Conservation (phyloP, 1,140 invertebrate species). For the Phymorhynchus buccinoides region DNA sequence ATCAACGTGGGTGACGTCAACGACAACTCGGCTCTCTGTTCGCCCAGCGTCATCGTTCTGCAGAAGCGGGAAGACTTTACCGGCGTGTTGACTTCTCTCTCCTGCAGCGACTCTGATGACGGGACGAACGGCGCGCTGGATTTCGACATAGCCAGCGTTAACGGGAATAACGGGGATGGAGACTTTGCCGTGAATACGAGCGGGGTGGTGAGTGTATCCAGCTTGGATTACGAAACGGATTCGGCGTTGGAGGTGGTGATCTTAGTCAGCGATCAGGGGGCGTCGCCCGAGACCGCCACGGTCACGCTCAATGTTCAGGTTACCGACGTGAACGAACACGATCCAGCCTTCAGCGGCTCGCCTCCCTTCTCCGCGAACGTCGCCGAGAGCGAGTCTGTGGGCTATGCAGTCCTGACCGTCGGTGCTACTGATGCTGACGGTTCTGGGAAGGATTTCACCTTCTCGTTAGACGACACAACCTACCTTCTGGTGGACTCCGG, state of each 20-base stretch:
- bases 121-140: conserved; percentile 44
- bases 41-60: conserved; percentile 41
- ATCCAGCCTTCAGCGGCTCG: conserved; percentile 49
- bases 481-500: conserved; percentile 35
- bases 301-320: conserved; percentile 51
- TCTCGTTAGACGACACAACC: conserved; percentile 51
- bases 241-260: conserved; percentile 38
- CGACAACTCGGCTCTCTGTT: conserved; percentile 56
- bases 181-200: not conserved
- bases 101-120: conserved; percentile 55
- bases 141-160: conserved; percentile 51
- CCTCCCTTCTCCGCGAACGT: conserved; percentile 47
- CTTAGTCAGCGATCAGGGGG: conserved; percentile 8
- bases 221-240: conserved; percentile 55
- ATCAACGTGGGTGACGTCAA: conserved; percentile 56
- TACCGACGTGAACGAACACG: conserved; percentile 59
- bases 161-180: conserved; percentile 38
- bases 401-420: conserved; percentile 48
- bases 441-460: conserved; percentile 49
- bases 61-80: conserved; percentile 42
- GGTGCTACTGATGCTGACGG: conserved; percentile 54
- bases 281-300: conserved; percentile 32
- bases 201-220: conserved; percentile 37
- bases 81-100: conserved; percentile 40
- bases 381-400: conserved; percentile 40